Base-by-base conservation (phyloP, 2,888 invertebrate species). In the Lomographa bimaculata region DNA sequence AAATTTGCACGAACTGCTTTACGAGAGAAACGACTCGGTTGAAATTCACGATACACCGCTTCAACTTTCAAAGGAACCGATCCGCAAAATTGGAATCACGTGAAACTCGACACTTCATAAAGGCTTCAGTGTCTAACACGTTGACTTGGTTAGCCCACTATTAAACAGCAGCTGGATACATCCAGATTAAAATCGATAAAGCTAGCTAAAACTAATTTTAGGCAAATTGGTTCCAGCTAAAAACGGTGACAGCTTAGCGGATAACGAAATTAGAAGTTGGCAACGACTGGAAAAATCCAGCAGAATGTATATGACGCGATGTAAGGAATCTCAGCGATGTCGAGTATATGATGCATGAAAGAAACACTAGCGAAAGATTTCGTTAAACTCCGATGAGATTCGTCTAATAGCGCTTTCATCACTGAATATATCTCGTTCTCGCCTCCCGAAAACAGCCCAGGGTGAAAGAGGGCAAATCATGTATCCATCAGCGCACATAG, bases 401-500 rank as follows among this genome's bases (percentile, higher is more conserved):
- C 17, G 7, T 27, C 25, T 18, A 26, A 30, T 7, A 21, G 21
- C 4, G n/a, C n/a, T n/a, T n/a, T n/a, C n/a, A n/a, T n/a, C n/a
- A n/a, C n/a, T n/a, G n/a, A n/a, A 32, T 10, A 27, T 18, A 30
- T 32, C 27, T 12, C 32, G 20, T 29, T 30, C 9, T 24, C 23
- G 29, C 25, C 5, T 36, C 26, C 17, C 23, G 5, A 37, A 42
- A 32, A 27, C 26, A 40, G 14, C 18, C 25, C 33, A 9, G 19
- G 16, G 27, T 28, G 16, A 26, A 21, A 33, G 30, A 34, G 34
- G 33, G 38, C 19, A 39, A 12, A 32, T 29, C 32, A 29, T 32
- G 23, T 35, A 40, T 33, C 32, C 36, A 29, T 40, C 37, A 30
- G 32, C 26, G 34, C 41, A 23, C 27, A 37, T 28, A 32, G 27